Conservation (phyloP, 2,888 invertebrate species). For the Parelbella ahira region DNA sequence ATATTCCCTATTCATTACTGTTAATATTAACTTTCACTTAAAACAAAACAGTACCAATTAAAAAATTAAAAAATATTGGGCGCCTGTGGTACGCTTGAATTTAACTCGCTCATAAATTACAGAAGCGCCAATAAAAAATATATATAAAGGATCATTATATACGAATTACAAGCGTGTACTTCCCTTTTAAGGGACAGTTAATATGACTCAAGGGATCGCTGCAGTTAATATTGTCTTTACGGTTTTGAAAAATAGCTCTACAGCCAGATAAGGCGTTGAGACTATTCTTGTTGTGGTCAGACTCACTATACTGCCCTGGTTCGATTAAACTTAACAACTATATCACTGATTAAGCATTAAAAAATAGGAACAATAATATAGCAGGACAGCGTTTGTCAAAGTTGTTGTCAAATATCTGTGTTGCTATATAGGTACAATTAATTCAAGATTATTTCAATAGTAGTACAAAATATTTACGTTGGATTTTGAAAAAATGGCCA, state of each 20-base stretch:
- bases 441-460: too few species aligned
- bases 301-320: too few species aligned
- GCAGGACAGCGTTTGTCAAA: too few species aligned
- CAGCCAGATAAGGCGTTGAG: slow-evolving; percentile 4
- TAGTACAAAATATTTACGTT: too few species aligned
- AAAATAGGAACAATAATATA: too few species aligned
- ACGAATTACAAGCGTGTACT: slow-evolving; percentile 18
- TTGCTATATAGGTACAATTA: too few species aligned
- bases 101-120: slow-evolving; percentile 11
- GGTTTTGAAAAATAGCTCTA: slow-evolving; percentile 12
- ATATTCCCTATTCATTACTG: too few species aligned
- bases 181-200: slow-evolving; percentile 17
- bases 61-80: slow-evolving; percentile 14
- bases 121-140: slow-evolving; percentile 7
- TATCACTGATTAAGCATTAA: too few species aligned
- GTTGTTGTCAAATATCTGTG: too few species aligned
- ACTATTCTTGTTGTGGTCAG: too few species aligned
- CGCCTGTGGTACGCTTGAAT: background rate
- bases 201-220: slow-evolving; percentile 15
- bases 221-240: slow-evolving; percentile 10
- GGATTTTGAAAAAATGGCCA: too few species aligned
- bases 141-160: slow-evolving; percentile 17
- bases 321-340: too few species aligned
- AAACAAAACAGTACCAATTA: slow-evolving; percentile 19
- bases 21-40: slow-evolving; percentile 13